Evolutionary conservation across 1,140 invertebrate genomes (phyloP).

Genomic region (Dendroctonus ponderosae): DNA sequence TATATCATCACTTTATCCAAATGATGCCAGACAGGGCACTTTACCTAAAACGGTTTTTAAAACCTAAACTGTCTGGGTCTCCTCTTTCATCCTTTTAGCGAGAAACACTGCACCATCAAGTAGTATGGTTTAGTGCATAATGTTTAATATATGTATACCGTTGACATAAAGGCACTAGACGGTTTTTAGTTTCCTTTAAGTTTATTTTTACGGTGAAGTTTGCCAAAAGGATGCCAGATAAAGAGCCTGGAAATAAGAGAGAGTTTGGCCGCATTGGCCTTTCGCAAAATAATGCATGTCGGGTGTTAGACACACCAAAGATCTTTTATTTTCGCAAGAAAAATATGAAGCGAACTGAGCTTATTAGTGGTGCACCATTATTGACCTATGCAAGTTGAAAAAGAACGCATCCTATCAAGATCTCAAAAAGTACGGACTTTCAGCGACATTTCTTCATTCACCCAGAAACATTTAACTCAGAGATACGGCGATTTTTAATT

Average conservation of each 20-base stretch:
- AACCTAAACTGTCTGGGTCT: conserved; percentile 9
- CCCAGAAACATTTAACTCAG: no score
- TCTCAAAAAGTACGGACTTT: no score
- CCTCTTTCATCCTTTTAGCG: conserved; percentile 14
- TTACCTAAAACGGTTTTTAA: conserved; percentile 13
- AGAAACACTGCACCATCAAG: conserved; percentile 3
- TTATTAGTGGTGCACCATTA: no score
- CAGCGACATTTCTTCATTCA: no score
- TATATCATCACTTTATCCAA: conserved; percentile 5
- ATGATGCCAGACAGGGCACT: conserved; percentile 9
- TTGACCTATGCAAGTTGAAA: no score
- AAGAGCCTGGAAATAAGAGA: neutral
- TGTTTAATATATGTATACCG: conserved; percentile 10
- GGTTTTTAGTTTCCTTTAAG: conserved; percentile 10
- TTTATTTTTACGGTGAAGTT: conserved; percentile 4
- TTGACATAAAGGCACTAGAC: conserved; percentile 8
- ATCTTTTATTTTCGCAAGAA: no score
- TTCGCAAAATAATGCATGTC: no score
- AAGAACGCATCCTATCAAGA: no score
- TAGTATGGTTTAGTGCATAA: neutral
- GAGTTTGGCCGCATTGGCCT: no score
- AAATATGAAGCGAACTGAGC: no score
- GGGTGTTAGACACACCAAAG: no score
- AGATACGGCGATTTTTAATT: no score
- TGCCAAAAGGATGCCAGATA: conserved; percentile 2